These are phyloP conservation scores for Miltochrista miniata DNA, from an alignment of 2,888 invertebrate species.

Conservation along the genomic window DNA sequence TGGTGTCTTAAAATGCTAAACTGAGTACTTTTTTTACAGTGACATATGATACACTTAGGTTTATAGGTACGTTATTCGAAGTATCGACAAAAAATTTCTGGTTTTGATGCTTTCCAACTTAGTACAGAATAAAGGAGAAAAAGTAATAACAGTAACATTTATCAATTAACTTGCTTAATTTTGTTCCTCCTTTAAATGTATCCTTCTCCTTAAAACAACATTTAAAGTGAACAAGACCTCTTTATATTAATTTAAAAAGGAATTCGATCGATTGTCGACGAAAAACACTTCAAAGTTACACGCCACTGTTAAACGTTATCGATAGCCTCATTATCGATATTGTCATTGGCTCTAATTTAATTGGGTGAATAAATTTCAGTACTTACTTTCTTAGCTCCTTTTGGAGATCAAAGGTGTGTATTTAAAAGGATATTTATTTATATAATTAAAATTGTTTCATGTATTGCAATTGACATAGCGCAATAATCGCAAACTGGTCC, in stretches of 20 bases:
- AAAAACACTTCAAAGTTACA: slow-evolving; percentile 44
- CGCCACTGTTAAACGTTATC: slow-evolving; percentile 51
- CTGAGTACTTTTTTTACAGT: no score
- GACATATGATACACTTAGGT: no score
- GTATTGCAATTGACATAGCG: slow-evolving; percentile 62
- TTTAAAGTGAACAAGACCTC: slow-evolving; percentile 49
- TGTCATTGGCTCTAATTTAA: slow-evolving; percentile 67
- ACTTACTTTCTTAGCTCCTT: slow-evolving; percentile 48
- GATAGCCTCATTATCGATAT: slow-evolving; percentile 64
- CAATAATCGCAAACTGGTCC: slow-evolving; percentile 50
- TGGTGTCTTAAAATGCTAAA: no score
- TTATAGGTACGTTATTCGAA: no score
- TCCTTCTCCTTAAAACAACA: slow-evolving; percentile 64
- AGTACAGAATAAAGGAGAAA: no score
- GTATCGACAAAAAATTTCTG: no score
- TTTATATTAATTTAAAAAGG: slow-evolving; percentile 62
- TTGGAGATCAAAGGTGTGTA: slow-evolving; percentile 17
- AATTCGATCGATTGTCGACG: slow-evolving; percentile 54
- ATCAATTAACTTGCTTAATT: no score
- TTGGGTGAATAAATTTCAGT: slow-evolving; percentile 63
- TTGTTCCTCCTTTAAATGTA: slow-evolving; percentile 56
- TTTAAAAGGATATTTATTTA: slow-evolving; percentile 53
- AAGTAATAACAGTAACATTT: no score
- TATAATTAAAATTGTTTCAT: slow-evolving; percentile 53
- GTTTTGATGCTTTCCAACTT: no score